phyloP scores from a whole-genome alignment of 2,797 vertebrate species.

The Squalus acanthias region DNA sequence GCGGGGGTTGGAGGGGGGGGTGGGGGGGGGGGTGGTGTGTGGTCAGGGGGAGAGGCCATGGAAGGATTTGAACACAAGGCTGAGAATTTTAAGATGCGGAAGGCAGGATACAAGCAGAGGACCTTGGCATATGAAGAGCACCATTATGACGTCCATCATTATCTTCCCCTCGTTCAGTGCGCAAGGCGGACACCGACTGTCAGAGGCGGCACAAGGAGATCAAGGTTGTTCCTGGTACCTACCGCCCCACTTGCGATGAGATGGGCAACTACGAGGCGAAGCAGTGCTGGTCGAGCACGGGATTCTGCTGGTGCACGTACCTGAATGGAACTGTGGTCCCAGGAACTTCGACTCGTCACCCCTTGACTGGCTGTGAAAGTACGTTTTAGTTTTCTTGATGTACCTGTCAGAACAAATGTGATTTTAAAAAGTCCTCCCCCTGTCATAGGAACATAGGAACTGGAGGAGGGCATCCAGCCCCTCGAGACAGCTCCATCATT shows the following conservation, averaged over 20 bases:
- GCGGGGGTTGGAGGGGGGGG: too few species aligned
- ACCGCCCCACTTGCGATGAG: conserved; percentile 71
- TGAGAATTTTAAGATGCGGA: not conserved
- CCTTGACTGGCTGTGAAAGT: conserved; percentile 57
- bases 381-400: conserved; percentile 45
- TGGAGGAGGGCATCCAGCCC: not conserved
- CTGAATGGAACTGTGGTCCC: conserved; percentile 62
- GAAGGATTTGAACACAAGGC: not conserved
- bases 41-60: not conserved
- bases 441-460: not conserved
- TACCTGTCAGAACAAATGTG: not conserved
- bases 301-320: conserved; percentile 90
- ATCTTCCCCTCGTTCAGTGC: conserved; percentile 42
- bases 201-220: conserved; percentile 54
- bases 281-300: conserved; percentile 75
- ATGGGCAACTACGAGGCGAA: conserved; percentile 70
- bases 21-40: too few species aligned
- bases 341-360: conserved; percentile 56
- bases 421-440: not conserved
- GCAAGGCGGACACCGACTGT: conserved; percentile 60
- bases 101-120: not conserved
- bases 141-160: not conserved
- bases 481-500: too few species aligned
- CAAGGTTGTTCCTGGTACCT: conserved; percentile 55
- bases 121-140: too few species aligned